Evolutionary conservation across 2,797 vertebrate species (phyloP).

Genomic region (Sebastes vulpes): DNA sequence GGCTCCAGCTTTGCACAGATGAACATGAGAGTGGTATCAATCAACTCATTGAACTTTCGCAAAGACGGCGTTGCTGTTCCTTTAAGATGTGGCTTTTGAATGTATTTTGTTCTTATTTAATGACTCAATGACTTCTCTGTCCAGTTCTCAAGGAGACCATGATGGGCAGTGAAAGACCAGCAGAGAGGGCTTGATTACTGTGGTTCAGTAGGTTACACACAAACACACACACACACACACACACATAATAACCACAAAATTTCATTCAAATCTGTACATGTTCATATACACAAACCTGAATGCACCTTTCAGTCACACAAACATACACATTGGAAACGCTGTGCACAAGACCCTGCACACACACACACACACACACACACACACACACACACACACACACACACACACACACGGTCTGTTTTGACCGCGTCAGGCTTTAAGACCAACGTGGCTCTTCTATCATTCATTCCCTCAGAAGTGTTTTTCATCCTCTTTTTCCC

Average conservation of each 20-base stretch:
- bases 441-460: slow-evolving; percentile 56
- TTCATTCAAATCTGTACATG: neutral
- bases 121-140: too few species aligned
- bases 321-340: neutral
- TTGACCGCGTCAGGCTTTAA: slow-evolving; percentile 58
- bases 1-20: neutral
- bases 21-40: neutral
- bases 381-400: neutral
- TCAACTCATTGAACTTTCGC: neutral
- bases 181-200: neutral
- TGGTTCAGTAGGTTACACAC: neutral
- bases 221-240: neutral
- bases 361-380: neutral
- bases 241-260: neutral
- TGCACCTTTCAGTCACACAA: neutral
- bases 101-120: too few species aligned
- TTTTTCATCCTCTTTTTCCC: slow-evolving; percentile 53
- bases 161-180: too few species aligned
- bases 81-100: too few species aligned
- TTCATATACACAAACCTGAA: neutral
- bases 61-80: neutral
- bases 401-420: slow-evolving; percentile 31
- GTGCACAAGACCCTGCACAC: neutral
- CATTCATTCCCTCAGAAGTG: slow-evolving; percentile 66
- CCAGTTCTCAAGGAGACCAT: too few species aligned